Conservation (phyloP, 2,888 invertebrate species). For the Drosophila borealis region DNA sequence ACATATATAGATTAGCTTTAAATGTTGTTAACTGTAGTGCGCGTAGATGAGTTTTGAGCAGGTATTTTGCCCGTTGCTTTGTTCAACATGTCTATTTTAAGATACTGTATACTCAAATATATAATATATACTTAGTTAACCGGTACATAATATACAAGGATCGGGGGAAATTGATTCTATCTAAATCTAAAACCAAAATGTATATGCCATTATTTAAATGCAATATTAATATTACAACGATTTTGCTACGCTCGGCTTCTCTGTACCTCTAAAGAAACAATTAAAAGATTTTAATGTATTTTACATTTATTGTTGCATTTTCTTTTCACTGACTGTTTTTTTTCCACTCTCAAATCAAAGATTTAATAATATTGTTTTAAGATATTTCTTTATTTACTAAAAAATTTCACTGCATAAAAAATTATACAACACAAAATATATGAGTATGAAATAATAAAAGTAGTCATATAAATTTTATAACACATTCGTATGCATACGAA, state of each 20-base stretch:
- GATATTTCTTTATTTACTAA: constrained; percentile 71
- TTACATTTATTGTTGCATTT: not conserved
- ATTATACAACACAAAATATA: constrained; percentile 79
- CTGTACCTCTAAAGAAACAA: constrained; percentile 40
- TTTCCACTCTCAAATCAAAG: not conserved
- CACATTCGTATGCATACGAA: constrained; percentile 77
- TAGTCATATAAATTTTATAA: constrained; percentile 68
- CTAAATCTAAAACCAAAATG: not conserved
- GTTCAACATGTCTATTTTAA: constrained; percentile 66
- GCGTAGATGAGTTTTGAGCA: constrained; percentile 58
- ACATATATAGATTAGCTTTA: constrained; percentile 58
- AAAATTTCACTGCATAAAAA: constrained; percentile 75
- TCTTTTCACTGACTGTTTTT: not conserved
- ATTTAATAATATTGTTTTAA: constrained; percentile 14
- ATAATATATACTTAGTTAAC: constrained; percentile 18
- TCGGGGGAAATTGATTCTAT: constrained; percentile 7
- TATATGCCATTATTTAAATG: constrained; percentile 38
- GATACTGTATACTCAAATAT: constrained; percentile 15
- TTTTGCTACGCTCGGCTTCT: constrained; percentile 67
- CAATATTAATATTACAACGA: constrained; percentile 33
- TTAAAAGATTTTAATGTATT: constrained; percentile 15
- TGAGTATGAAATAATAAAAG: constrained; percentile 67
- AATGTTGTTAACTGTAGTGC: constrained; percentile 65
- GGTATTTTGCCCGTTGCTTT: constrained; percentile 60
- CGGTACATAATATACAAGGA: not conserved